These are phyloP conservation scores for Solea senegalensis DNA, from an alignment of 2,113 vertebrate species.

Conservation along the genomic window DNA sequence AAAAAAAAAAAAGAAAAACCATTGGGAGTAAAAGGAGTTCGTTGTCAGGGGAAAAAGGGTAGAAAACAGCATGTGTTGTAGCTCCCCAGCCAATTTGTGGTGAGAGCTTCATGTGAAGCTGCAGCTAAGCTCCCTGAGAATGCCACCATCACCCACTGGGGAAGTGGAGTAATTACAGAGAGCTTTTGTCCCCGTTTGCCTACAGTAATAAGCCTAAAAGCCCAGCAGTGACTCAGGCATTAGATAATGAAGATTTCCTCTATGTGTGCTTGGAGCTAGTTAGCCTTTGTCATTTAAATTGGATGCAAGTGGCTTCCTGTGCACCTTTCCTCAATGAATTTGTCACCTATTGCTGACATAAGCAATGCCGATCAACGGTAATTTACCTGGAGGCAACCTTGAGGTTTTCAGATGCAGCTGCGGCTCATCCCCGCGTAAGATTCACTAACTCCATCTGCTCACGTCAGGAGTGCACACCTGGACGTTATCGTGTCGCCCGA, in stretches of 20 bases:
- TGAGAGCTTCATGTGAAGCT: slow-evolving; percentile 53
- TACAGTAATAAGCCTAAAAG: slow-evolving; percentile 69
- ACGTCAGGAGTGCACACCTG: slow-evolving; percentile 45
- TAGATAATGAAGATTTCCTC: slow-evolving; percentile 62
- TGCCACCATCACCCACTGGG: slow-evolving; percentile 60
- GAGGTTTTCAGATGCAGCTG: slow-evolving; percentile 7
- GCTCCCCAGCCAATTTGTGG: slow-evolving; percentile 44
- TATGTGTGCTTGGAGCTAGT: slow-evolving; percentile 31
- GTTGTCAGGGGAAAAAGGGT: not conserved
- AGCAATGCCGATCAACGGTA: no score
- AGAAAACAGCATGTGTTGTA: slow-evolving; percentile 48
- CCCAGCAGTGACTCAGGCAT: slow-evolving; percentile 44
- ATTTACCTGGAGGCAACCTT: not conserved
- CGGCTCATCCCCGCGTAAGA: slow-evolving; percentile 2
- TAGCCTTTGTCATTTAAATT: slow-evolving; percentile 26
- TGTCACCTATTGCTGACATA: slow-evolving; percentile 15
- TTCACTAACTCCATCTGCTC: slow-evolving; percentile 32
- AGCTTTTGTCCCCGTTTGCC: slow-evolving; percentile 70
- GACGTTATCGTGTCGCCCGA: slow-evolving; percentile 25
- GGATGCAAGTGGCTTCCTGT: slow-evolving; percentile 9
- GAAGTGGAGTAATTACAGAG: slow-evolving; percentile 72
- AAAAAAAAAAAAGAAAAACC: not conserved
- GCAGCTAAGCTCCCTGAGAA: slow-evolving; percentile 71
- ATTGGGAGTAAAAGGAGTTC: not conserved
- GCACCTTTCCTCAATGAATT: not conserved